These are phyloP conservation scores for Scaptomyza cyrtandrae DNA, from an alignment of 2,888 invertebrate species.

Conservation along the genomic window DNA sequence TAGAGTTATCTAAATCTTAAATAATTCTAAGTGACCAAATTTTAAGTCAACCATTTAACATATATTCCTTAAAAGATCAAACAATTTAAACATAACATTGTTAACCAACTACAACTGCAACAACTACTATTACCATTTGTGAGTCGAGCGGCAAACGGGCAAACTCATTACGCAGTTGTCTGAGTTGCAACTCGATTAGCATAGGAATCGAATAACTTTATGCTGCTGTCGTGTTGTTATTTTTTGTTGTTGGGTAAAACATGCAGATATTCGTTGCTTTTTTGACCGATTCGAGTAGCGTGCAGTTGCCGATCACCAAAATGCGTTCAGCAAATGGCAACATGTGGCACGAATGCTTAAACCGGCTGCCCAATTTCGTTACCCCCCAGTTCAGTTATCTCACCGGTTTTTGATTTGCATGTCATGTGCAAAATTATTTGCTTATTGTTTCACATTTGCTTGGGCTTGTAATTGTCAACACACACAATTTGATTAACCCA, in stretches of 20 bases:
- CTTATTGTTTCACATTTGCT: constrained; percentile 59
- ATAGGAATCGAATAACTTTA: constrained; percentile 65
- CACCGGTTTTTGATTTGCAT: constrained; percentile 49
- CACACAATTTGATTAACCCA: constrained; percentile 42
- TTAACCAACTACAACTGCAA: constrained; percentile 1
- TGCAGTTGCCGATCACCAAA: constrained; percentile 34
- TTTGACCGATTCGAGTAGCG: constrained; percentile 11
- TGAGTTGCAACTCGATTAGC: constrained; percentile 65
- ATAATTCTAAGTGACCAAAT: not conserved
- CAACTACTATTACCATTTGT: constrained; percentile 54
- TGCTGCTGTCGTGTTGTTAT: constrained; percentile 11
- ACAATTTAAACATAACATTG: constrained; percentile 14
- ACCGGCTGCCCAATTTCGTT: constrained; percentile 35
- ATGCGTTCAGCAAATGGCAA: constrained; percentile 48
- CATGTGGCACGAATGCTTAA: constrained; percentile 44
- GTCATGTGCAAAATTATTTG: constrained; percentile 72
- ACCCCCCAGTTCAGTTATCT: not conserved
- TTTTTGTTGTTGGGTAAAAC: constrained; percentile 1
- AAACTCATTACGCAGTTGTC: constrained; percentile 72
- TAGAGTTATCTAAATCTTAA: too few relatives aligned
- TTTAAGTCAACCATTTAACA: not conserved
- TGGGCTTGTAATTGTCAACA: constrained; percentile 46
- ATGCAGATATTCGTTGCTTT: constrained; percentile 11
- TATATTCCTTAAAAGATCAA: not conserved
- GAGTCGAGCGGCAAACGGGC: constrained; percentile 62